Evolutionary conservation across 1,140 invertebrate genomes (phyloP).

Genomic region (Zaprionus davidi): DNA sequence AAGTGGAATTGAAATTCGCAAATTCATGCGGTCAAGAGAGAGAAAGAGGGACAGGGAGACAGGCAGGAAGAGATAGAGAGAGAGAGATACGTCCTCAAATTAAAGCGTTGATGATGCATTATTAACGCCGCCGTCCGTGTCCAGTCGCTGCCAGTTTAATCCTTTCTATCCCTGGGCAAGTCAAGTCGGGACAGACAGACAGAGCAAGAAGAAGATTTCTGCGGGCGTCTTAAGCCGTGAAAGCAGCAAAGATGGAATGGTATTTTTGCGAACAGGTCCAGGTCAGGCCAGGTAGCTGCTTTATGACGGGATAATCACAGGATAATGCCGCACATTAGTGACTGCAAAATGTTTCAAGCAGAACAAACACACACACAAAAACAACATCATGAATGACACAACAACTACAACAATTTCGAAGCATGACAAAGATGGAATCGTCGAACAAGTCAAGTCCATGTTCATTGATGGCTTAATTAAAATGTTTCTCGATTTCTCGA

Average conservation of each 20-base stretch:
- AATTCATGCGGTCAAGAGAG: conserved; percentile 2
- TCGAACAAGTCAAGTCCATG: conserved; percentile 35
- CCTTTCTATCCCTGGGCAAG: conserved; percentile 62
- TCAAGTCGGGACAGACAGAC: conserved; percentile 26
- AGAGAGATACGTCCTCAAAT: conserved; percentile 56
- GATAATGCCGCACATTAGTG: conserved; percentile 79
- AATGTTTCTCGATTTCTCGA: conserved; percentile 46
- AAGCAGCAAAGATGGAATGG: conserved; percentile 23
- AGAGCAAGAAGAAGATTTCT: conserved; percentile 9
- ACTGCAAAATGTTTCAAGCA: conserved; percentile 19
- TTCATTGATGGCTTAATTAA: conserved; percentile 78
- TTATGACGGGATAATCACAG: conserved; percentile 70
- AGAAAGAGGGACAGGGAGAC: no score
- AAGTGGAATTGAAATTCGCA: conserved; percentile 1
- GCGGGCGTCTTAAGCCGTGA: conserved; percentile 57
- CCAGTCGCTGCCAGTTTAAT: conserved; percentile 60
- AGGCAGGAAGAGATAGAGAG: background rate
- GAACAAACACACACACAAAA: background rate
- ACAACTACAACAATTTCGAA: conserved; percentile 31
- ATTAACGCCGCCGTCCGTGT: conserved; percentile 75
- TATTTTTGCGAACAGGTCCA: conserved; percentile 29
- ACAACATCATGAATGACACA: conserved; percentile 42
- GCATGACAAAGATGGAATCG: conserved; percentile 37
- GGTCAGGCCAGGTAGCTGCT: conserved; percentile 36
- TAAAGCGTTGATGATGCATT: conserved; percentile 84